These are phyloP conservation scores for Neotoma lepida DNA, from an alignment of 2,113 vertebrate species.

Conservation along the genomic window DNA sequence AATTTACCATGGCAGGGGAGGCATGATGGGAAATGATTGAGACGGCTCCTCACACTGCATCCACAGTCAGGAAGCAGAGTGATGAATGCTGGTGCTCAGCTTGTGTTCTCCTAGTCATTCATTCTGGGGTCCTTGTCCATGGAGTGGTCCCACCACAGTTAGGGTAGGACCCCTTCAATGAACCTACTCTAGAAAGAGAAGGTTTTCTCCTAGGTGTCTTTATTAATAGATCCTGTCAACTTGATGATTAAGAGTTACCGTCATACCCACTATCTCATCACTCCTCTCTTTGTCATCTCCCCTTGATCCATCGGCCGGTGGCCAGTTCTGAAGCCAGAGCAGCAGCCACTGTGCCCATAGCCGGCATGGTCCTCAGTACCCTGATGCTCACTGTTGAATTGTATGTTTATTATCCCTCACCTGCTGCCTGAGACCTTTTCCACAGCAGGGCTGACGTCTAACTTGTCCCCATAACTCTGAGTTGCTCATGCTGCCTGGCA, in stretches of 20 bases:
- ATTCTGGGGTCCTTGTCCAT: background rate
- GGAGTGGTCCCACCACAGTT: background rate
- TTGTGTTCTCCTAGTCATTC: background rate
- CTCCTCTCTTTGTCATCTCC: background rate
- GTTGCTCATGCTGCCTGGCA: background rate
- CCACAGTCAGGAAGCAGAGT: background rate
- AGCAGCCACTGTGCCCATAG: no score
- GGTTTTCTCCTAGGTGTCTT: background rate
- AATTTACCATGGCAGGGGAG: background rate
- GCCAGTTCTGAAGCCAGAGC: background rate
- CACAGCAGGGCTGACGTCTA: background rate
- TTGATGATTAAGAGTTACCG: background rate
- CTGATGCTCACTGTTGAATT: background rate
- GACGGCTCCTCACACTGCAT: background rate
- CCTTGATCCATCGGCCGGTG: background rate
- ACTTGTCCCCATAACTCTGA: background rate
- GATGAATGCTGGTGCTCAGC: background rate
- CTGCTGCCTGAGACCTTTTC: background rate
- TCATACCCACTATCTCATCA: no score
- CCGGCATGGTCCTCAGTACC: accelerated
- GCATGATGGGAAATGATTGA: no score
- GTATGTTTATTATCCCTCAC: background rate
- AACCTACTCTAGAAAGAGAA: background rate
- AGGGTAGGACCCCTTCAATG: background rate
- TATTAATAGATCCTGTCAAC: background rate